Evolutionary conservation across 1,140 invertebrate species (phyloP), one percentile per base, ranked within the genome.

Genomic region (Alviniconcha marisindica): DNA sequence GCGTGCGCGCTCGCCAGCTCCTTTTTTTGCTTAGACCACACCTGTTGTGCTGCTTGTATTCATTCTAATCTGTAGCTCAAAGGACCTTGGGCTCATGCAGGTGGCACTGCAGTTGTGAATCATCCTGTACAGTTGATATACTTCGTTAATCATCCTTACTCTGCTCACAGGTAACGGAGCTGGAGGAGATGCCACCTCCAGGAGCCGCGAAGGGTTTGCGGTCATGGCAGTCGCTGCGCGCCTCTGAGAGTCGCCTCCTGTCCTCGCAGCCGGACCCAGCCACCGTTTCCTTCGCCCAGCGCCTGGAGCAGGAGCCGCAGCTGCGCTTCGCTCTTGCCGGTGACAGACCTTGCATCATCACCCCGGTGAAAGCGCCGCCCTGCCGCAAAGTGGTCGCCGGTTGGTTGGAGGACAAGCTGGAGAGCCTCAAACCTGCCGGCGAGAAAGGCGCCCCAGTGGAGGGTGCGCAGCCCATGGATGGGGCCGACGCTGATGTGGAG

Each of bases 311-410:
- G 66, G 87, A 91, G 42, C 90, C 88, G 44, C 78, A 86, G 69
- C 76, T 92, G 7, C 84, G 82, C 38, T 88, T 81, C 82, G 81
- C 85, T 15, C 60, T 91, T 60, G 82, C 86, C 31, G 90, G 88
- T 28, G 89, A 91, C 79, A 81, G 77, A 63, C 78, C 84, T 38
- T 69, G 89, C 14, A 86, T 90, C 56, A 88, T 92, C 18, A 87
- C 88, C 38, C 91, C 91, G 38, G 91, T 90, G 86, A 84, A 63
- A 60, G 84, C 83, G 38, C 88, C 91, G 24, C 91, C 91, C 31
- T 36, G 66, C 14, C 14, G 21, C 18, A 66, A 77, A 31, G 74
- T n/a, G 63, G 90, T 91, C 31, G 51, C 78, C 33, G 74, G 81
- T 54, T 92, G 90, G 90, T 44, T 87, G 51, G 73, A 87, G 40